phyloP scores from a whole-genome alignment of 2,888 invertebrate species.

The Volucella inanis region DNA sequence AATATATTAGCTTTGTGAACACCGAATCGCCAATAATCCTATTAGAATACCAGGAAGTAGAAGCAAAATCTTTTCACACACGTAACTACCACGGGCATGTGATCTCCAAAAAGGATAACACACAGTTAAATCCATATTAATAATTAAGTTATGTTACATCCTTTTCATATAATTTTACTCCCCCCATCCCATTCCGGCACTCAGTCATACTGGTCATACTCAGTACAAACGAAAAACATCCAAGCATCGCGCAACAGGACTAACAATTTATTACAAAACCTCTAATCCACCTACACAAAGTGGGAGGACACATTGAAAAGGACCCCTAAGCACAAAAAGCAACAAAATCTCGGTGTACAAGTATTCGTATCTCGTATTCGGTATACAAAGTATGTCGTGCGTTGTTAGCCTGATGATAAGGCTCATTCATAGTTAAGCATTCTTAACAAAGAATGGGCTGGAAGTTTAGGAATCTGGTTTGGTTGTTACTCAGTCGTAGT shows the following conservation, averaged over 20 bases:
- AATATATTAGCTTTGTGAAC: constrained; percentile 43
- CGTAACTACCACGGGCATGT: constrained; percentile 12
- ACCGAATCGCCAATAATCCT: constrained; percentile 52
- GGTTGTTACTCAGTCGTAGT: constrained; percentile 31
- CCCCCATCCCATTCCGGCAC: not conserved
- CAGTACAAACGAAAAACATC: constrained; percentile 20
- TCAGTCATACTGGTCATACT: not conserved
- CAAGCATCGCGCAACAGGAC: constrained; percentile 36
- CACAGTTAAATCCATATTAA: constrained; percentile 57
- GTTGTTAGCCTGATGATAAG: constrained; percentile 52
- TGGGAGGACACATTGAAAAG: not conserved
- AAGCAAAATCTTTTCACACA: no score
- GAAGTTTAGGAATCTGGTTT: constrained; percentile 36
- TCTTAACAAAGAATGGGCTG: constrained; percentile 52
- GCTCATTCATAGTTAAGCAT: constrained; percentile 57
- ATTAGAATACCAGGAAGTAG: constrained; percentile 2
- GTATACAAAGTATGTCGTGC: constrained; percentile 6
- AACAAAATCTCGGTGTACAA: not conserved
- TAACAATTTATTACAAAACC: constrained; percentile 65
- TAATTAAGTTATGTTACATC: constrained; percentile 67
- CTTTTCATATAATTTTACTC: constrained; percentile 48
- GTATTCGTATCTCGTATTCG: not conserved
- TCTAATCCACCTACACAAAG: constrained; percentile 56
- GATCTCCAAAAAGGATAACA: constrained; percentile 20
- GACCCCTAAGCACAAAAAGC: no score